These are phyloP conservation scores for Dasysyrphus tricinctus DNA, from an alignment of 2,888 invertebrate genomes.

Conservation along the genomic window DNA sequence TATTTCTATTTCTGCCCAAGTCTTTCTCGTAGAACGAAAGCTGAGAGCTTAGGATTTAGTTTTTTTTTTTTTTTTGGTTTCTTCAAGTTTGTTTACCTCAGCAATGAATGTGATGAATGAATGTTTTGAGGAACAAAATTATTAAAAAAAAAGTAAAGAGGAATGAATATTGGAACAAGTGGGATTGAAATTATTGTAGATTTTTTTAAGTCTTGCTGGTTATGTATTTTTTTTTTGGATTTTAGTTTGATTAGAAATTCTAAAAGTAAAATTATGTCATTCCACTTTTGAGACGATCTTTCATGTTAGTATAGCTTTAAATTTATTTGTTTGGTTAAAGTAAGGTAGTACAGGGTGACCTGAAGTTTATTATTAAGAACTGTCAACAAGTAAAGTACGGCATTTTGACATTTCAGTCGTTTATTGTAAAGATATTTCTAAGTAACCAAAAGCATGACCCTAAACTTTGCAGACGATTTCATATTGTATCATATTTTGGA, in stretches of 20 bases:
- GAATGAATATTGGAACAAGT: slow-evolving; percentile 37
- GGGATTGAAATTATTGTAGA: not conserved
- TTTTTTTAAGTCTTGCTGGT: not conserved
- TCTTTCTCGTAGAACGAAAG: slow-evolving; percentile 31
- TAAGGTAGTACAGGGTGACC: no score
- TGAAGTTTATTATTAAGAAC: no score
- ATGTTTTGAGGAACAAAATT: slow-evolving; percentile 2
- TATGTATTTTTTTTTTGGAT: not conserved
- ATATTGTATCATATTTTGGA: no score
- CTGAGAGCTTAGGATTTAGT: slow-evolving; percentile 46
- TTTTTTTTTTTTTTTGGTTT: slow-evolving; percentile 29
- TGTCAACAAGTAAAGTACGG: no score
- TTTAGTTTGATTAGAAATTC: not conserved
- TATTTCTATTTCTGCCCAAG: not conserved
- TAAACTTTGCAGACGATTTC: no score
- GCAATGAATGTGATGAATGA: slow-evolving; percentile 33
- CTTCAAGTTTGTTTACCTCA: slow-evolving; percentile 40
- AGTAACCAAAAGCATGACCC: no score
- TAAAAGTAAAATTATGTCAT: no score
- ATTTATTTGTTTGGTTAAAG: no score
- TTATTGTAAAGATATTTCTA: no score
- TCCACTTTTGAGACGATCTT: no score
- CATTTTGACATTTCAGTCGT: no score
- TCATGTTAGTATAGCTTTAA: no score
- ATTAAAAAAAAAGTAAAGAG: not conserved